Evolutionary conservation across 2,888 invertebrate genomes (phyloP).

Genomic region (Phortica magna): DNA sequence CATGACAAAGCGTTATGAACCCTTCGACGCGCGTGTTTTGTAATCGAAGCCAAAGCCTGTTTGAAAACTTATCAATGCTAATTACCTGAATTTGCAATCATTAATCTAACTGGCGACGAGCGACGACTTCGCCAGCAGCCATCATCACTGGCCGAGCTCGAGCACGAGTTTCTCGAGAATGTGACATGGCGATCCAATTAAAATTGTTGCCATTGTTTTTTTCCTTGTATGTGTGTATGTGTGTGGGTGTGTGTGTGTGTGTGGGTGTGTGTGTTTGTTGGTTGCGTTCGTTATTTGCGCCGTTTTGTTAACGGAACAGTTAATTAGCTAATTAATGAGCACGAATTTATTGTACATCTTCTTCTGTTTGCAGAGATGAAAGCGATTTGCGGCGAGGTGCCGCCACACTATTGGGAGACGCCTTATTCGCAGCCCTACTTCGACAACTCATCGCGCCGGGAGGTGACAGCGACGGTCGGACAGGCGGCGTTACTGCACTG

Average conservation of each 20-base stretch:
- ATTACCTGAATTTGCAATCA: constrained; percentile 26
- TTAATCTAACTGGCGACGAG: constrained; percentile 11
- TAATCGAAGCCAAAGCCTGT: neutral
- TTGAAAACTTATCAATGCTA: constrained; percentile 22
- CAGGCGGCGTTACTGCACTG: constrained; percentile 92
- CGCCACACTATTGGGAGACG: constrained; percentile 78
- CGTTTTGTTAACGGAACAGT: constrained; percentile 15
- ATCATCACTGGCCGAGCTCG: neutral
- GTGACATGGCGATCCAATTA: neutral
- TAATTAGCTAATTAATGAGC: constrained; percentile 35
- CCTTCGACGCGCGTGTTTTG: neutral
- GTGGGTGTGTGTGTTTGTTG: neutral
- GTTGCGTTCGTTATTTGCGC: neutral
- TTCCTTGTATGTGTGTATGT: neutral
- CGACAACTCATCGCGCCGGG: constrained; percentile 90
- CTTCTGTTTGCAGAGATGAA: constrained; percentile 70
- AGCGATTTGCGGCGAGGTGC: constrained; percentile 76
- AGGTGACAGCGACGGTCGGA: constrained; percentile 91
- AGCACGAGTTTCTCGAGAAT: neutral
- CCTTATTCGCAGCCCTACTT: constrained; percentile 92
- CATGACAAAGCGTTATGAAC: constrained; percentile 23
- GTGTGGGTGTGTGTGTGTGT: neutral
- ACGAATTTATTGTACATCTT: constrained; percentile 33
- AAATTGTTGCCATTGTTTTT: neutral
- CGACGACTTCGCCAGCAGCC: neutral